Evolutionary conservation across 2,113 vertebrate genomes (phyloP).

Genomic region (Tachuris rubrigastra): DNA sequence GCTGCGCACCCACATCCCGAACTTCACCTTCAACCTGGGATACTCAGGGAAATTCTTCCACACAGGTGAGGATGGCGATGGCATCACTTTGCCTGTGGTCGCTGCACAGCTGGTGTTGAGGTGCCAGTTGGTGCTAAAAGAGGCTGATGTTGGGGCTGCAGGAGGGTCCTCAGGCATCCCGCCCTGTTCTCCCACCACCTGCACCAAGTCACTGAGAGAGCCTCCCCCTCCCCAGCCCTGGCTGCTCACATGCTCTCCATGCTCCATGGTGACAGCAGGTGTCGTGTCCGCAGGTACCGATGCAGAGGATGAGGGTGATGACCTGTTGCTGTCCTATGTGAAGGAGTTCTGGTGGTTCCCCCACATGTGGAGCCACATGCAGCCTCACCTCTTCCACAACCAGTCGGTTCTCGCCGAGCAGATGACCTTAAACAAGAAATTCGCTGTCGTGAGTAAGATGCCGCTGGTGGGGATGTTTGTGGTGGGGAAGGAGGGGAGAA

Average conservation of each 20-base stretch:
- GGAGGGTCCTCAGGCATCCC: background rate
- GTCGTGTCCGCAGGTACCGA: slow-evolving; percentile 80
- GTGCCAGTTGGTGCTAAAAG: background rate
- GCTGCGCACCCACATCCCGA: slow-evolving; percentile 90
- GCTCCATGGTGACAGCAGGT: accelerated
- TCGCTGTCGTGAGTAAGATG: slow-evolving; percentile 90
- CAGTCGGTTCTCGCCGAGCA: slow-evolving; percentile 94
- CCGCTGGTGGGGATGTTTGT: background rate
- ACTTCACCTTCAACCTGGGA: slow-evolving; percentile 99
- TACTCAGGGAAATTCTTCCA: slow-evolving; percentile 99
- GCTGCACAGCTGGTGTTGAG: background rate
- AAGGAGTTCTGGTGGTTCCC: slow-evolving; percentile 99
- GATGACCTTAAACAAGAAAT: slow-evolving; percentile 98
- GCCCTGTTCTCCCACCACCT: background rate
- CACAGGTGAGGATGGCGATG: slow-evolving; percentile 81
- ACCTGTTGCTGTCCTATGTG: slow-evolving; percentile 91
- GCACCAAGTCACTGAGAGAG: background rate
- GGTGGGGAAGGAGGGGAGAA: background rate
- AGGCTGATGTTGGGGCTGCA: accelerated
- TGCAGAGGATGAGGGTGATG: slow-evolving; percentile 92
- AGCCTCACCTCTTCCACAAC: slow-evolving; percentile 98
- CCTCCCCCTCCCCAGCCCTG: background rate
- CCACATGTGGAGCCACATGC: slow-evolving; percentile 99
- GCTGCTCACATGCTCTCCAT: accelerated
- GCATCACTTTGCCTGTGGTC: accelerated